phyloP scores from a whole-genome alignment of 2,797 vertebrate species.

The Sylvilagus floridanus region DNA sequence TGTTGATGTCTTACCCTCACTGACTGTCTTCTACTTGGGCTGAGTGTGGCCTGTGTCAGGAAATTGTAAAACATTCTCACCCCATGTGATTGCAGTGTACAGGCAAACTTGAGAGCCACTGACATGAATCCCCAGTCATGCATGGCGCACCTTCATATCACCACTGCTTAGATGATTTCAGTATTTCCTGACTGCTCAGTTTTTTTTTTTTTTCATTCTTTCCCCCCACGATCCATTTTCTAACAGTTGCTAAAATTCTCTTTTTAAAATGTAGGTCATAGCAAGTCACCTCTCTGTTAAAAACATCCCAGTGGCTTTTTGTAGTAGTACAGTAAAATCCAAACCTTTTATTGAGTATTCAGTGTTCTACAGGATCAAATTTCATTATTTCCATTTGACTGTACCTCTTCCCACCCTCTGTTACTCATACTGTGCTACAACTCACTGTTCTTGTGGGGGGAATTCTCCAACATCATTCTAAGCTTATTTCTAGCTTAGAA shows the following conservation, averaged over 20 bases:
- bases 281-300: not conserved
- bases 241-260: not conserved
- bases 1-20: not conserved
- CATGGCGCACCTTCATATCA: not conserved
- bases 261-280: constrained; percentile 15
- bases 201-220: not conserved
- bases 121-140: not conserved
- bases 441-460: not conserved
- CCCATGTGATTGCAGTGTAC: not conserved
- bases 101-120: not conserved
- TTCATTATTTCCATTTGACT: not conserved
- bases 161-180: not conserved
- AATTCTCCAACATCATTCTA: not conserved
- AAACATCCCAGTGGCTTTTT: not conserved
- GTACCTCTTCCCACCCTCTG: not conserved
- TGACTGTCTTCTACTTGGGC: not conserved
- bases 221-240: not conserved
- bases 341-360: not conserved
- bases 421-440: not conserved
- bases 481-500: not conserved
- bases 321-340: not conserved
- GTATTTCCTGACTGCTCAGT: not conserved
- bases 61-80: not conserved
- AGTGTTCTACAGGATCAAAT: not conserved
- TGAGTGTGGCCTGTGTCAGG: not conserved